Evolutionary conservation across 1,140 invertebrate genomes (phyloP).

Genomic region (Apis mellifera): DNA sequence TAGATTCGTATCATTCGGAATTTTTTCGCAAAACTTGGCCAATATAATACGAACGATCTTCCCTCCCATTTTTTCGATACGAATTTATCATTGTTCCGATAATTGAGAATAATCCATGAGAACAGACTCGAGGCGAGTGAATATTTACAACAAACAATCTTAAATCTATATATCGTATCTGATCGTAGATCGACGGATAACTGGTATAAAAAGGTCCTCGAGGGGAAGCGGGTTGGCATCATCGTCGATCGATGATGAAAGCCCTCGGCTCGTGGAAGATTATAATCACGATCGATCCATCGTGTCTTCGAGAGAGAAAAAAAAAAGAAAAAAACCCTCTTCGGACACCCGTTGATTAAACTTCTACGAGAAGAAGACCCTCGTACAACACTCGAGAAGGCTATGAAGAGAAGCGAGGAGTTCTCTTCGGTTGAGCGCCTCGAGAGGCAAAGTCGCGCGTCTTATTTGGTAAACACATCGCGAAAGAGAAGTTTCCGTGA

Average conservation of each 20-base stretch:
- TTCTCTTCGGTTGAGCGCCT: no score
- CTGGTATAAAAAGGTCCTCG: neutral
- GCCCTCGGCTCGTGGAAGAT: neutral
- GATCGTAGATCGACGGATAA: constrained; percentile 21
- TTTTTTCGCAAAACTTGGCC: no score
- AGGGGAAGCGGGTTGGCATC: neutral
- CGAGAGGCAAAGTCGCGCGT: neutral
- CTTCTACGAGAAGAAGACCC: no score
- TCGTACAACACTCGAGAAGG: no score
- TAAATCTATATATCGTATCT: neutral
- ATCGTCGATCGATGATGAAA: constrained; percentile 25
- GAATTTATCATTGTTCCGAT: no score
- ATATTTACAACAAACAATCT: neutral
- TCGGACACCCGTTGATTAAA: neutral
- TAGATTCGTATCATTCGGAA: no score
- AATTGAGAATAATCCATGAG: no score
- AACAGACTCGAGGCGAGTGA: no score
- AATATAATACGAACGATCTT: no score
- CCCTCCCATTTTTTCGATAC: no score
- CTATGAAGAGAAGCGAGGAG: no score
- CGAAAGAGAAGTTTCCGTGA: neutral
- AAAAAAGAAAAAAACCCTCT: neutral
- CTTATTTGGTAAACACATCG: neutral
- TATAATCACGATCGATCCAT: constrained; percentile 31
- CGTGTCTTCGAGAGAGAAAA: neutral